A percentile compares a stretch with the other conserved stretches of the same genome.
These are phyloP conservation scores for Knipowitschia caucasica DNA, from an alignment of 2,797 vertebrate genomes.

Conservation along the genomic window DNA sequence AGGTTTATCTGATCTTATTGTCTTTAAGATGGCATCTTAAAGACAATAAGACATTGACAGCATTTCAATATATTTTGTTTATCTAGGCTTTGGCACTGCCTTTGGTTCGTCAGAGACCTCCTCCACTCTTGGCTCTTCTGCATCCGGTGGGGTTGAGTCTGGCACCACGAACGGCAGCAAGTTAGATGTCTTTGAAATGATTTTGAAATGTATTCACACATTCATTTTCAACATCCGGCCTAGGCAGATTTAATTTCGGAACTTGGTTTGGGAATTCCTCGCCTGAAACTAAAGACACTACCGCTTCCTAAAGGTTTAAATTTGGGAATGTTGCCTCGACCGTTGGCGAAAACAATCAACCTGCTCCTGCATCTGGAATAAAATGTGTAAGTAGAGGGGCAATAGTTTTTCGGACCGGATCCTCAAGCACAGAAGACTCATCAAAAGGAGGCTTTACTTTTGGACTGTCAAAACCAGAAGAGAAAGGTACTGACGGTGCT, in stretches of 20 bases:
- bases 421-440: constrained; percentile 70
- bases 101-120: constrained; percentile 74
- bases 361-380: constrained; percentile 68
- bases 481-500: constrained; percentile 54
- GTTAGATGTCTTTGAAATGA: constrained; percentile 78
- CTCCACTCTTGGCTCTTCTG: constrained; percentile 72
- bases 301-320: constrained; percentile 63
- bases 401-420: constrained; percentile 57
- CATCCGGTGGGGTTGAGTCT: constrained; percentile 81
- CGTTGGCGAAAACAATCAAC: constrained; percentile 76
- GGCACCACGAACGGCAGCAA: constrained; percentile 59
- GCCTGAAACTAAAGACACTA: constrained; percentile 64
- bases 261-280: constrained; percentile 66
- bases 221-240: constrained; percentile 60
- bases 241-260: constrained; percentile 64
- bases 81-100: too few relatives aligned
- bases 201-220: constrained; percentile 73
- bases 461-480: constrained; percentile 75
- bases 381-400: constrained; percentile 73
- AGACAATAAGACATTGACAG: too few relatives aligned
- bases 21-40: too few relatives aligned
- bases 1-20: too few relatives aligned
- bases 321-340: constrained; percentile 58
- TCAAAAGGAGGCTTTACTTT: constrained; percentile 75
- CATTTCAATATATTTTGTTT: constrained; percentile 3